These are phyloP conservation scores for Epizoanthus scotinus DNA, from an alignment of 92 coral and sea anemone species.

Conservation along the genomic window DNA sequence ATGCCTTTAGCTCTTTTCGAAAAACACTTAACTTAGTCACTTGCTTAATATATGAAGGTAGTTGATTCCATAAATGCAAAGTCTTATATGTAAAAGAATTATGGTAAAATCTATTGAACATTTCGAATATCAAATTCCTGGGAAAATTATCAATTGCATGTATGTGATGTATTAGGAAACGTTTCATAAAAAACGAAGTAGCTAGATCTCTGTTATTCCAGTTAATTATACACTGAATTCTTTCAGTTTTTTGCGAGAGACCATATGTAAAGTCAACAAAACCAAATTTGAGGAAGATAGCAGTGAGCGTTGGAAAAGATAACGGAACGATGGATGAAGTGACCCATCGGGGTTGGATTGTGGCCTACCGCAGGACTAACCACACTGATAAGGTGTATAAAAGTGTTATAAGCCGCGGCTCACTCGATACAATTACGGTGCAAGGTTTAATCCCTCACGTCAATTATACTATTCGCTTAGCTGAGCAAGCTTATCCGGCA, in stretches of 20 bases:
- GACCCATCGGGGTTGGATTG: conserved; percentile 25
- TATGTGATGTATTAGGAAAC: no score
- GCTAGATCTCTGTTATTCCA: not conserved
- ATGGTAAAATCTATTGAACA: no score
- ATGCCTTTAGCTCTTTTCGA: no score
- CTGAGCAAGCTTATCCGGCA: conserved; percentile 19
- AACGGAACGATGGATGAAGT: conserved; percentile 11
- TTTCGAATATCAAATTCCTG: no score
- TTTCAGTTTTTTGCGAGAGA: conserved; percentile 26
- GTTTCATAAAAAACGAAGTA: no score
- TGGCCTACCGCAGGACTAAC: conserved; percentile 22
- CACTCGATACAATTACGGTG: not conserved
- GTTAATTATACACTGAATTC: not conserved
- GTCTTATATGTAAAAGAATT: no score
- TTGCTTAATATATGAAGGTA: no score
- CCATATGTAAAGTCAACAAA: not conserved
- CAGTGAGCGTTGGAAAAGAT: not conserved
- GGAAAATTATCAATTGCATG: no score
- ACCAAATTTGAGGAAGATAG: not conserved
- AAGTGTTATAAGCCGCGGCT: not conserved
- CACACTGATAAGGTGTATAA: conserved; percentile 22
- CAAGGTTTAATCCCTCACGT: not conserved
- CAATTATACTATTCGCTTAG: conserved; percentile 15
- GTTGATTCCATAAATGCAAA: no score
- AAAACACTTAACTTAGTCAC: no score